A percentile compares a stretch with the other conserved stretches of the same genome.
These are phyloP conservation scores for Pararge aegeria DNA, from an alignment of 1,140 invertebrate species.

Conservation along the genomic window DNA sequence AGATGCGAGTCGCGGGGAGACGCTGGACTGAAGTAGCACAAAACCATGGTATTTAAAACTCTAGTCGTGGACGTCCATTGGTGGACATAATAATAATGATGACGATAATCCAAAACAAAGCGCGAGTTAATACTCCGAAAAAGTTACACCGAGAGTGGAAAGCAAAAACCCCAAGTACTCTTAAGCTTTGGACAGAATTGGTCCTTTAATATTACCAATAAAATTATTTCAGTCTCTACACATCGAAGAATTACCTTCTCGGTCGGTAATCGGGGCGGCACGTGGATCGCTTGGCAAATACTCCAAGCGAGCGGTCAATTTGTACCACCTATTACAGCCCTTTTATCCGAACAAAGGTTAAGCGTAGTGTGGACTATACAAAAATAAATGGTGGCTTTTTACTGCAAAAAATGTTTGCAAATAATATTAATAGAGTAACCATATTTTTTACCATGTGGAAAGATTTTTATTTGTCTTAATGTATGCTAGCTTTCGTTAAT, in stretches of 20 bases:
- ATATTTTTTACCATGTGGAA: no score
- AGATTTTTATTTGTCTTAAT: no score
- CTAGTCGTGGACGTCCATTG: no score
- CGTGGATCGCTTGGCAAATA: conserved; percentile 47
- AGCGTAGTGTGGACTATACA: background rate
- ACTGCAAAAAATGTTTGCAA: no score
- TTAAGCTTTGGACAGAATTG: conserved; percentile 16
- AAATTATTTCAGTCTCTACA: conserved; percentile 31
- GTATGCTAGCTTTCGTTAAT: no score
- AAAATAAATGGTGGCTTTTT: background rate
- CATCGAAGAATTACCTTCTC: conserved; percentile 32
- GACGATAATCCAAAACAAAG: no score
- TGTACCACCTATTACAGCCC: conserved; percentile 41
- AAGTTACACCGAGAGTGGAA: background rate
- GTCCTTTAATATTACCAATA: conserved; percentile 19
- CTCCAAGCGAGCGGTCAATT: conserved; percentile 44
- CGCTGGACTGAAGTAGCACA: no score
- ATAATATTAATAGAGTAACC: no score
- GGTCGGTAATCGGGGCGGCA: conserved; percentile 32
- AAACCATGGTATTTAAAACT: no score
- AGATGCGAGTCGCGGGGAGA: no score
- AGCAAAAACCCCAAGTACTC: background rate
- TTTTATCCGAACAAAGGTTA: conserved; percentile 33
- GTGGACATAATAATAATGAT: no score
- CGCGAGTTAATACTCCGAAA: background rate